phyloP scores from a whole-genome alignment of 2,888 invertebrate species.

The Tipula confusa region DNA sequence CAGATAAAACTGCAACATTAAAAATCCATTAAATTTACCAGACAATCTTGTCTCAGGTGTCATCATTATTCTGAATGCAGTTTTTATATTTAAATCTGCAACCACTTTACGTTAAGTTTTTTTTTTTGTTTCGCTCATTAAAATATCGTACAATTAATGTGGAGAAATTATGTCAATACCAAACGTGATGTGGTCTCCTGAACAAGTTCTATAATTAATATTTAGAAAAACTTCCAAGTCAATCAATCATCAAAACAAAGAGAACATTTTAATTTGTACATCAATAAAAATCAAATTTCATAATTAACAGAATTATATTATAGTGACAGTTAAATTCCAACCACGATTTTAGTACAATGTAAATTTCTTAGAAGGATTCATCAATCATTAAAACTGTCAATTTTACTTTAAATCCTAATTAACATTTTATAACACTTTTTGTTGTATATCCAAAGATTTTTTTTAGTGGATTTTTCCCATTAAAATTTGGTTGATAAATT shows the following conservation, averaged over 20 bases:
- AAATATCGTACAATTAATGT: too few species aligned
- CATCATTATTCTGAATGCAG: constrained; percentile 9
- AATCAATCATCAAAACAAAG: background rate
- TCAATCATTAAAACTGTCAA: constrained; percentile 1
- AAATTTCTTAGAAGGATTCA: background rate
- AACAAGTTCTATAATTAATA: too few species aligned
- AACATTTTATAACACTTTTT: background rate
- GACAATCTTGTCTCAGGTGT: constrained; percentile 12
- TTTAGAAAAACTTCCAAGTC: background rate
- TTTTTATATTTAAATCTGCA: background rate
- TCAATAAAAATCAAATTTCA: background rate
- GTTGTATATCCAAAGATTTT: background rate
- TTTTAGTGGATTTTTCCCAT: background rate
- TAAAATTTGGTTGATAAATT: too few species aligned
- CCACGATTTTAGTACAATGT: background rate
- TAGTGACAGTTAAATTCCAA: background rate
- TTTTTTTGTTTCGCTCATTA: background rate
- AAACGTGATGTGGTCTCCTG: too few species aligned
- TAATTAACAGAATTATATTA: background rate
- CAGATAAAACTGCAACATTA: background rate
- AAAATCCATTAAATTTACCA: background rate
- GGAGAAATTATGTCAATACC: too few species aligned
- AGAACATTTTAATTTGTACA: background rate
- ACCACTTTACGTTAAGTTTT: background rate
- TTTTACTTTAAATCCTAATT: background rate